Evolutionary conservation across 1,140 invertebrate species (phyloP), one percentile per base, ranked within the genome.

Genomic region (Drosophila arizonae): DNA sequence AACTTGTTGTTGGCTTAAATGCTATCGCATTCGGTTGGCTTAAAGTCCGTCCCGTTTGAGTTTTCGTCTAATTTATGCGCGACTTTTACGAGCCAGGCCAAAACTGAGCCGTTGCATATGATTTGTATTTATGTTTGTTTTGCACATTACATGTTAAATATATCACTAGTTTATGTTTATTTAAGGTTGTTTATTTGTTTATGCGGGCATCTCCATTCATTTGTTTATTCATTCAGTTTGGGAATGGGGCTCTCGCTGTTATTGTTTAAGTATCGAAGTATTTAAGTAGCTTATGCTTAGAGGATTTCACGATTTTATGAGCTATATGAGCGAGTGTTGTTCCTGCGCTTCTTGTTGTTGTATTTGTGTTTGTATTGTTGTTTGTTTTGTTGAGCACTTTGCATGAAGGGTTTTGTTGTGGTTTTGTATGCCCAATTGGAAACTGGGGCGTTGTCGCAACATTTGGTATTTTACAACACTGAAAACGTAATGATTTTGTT

Each of bases 151-250:
- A 77, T 64, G 50, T 76, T 66, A 66, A 61, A 69, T 82, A 69
- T 82, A 81, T 80, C 81, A 85, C 81, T 85, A 81, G 81, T 77
- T 85, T 69, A 85, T 85, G 81, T 85, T 77, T 77, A 84, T 80
- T 81, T 87, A 51, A 43, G 9, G 62, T 62, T 43, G 54, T 62
- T 73, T 73, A 52, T 85, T 66, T 69, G 72, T 61, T 74, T 69
- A 61, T 58, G 63, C 57, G 67, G 43, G 43, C 64, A 69, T 64
- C 56, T 69, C 43, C 57, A 65, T 79, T 74, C 68, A 79, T 50
- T 26, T 28, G 68, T 69, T 65, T 48, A 70, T 51, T 51, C 72
- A 62, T 55, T 55, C 57, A n/a, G 13, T 17, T 55, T 57, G 15
- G 46, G 64, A 58, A 56, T 46, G 28, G 39, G 33, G 41, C 36